Evolutionary conservation across 1,140 invertebrate species (phyloP), one percentile per base, ranked within the genome.

Genomic region (Saxidomus purpurata): DNA sequence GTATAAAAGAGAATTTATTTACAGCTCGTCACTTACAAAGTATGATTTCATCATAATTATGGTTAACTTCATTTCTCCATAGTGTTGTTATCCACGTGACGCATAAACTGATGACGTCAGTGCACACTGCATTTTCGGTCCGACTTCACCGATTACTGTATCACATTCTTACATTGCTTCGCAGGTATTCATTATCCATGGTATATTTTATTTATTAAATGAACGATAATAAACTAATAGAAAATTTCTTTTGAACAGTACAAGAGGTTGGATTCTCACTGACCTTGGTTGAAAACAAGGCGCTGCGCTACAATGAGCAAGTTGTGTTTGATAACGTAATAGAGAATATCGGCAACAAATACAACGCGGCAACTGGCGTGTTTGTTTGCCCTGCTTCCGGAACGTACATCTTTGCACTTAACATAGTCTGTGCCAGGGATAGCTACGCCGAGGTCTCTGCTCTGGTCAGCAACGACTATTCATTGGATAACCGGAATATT

Each of bases 291-390:
- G 0, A 82, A 4, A 49, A 82, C 22, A n/a, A 11, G 13, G 19
- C 22, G 63, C 4, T 82, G 17, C 0, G 13, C 11, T 63, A n/a
- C 31, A 31, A n/a, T 6, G 13, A 15, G 34, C 76, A 83, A 8
- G 1, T 90, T 1, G 36, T 74, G 25, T 90, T 87, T 36, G 79
- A 87, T 25, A 49, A 28, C 19, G 49, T 67, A 0, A 38, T 76
- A 11, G 67, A 83, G 19, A 90, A 90, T 55, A 67, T 87, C 67
- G 89, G 89, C 34, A 83, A 83, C 36, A 40, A 47, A 2, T 90
- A 90, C 28, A 67, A 87, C n/a, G 15, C 3, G 52, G 22, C 52
- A 31, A 81, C 84, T n/a, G 89, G 83, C 11, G 59, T 40, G 17
- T 90, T 90, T 40, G 82, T 25, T 15, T 83, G 74, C 17, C 89